Percentiles rank a stretch among this genome's conserved stretches.
Conservation (phyloP, 2,888 invertebrate species). For the Uloborus plumipes region DNA sequence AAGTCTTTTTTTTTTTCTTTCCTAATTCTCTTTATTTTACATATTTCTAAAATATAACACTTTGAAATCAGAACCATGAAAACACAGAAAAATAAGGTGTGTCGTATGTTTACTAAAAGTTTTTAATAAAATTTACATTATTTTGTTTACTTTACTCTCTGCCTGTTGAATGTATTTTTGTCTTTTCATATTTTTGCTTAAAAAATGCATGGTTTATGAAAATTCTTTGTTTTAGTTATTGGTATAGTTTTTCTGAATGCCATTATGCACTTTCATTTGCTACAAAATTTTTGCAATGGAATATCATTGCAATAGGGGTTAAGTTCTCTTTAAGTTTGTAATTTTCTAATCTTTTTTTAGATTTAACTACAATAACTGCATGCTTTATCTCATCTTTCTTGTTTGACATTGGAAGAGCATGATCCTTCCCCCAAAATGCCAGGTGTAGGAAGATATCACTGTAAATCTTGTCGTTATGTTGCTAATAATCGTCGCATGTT, state of each 20-base stretch:
- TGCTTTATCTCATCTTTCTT: constrained; percentile 45
- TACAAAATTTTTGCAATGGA: neutral
- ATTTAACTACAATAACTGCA: constrained; percentile 60
- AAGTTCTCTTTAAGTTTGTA: neutral
- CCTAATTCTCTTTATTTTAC: too few species aligned
- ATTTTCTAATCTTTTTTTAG: constrained; percentile 8
- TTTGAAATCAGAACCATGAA: too few species aligned
- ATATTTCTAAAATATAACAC: too few species aligned
- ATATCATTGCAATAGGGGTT: neutral
- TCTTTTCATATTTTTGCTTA: too few species aligned
- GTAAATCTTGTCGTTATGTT: constrained; percentile 61
- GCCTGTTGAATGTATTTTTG: too few species aligned
- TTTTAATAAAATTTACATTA: too few species aligned
- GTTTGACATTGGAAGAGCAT: constrained; percentile 48
- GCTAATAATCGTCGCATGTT: constrained; percentile 63
- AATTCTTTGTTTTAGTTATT: neutral
- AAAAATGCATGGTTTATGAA: constrained; percentile 3
- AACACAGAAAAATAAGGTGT: too few species aligned
- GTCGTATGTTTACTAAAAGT: too few species aligned
- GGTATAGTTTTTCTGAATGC: neutral
- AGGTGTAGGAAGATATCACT: constrained; percentile 58
- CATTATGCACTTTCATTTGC: too few species aligned
- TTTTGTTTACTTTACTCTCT: too few species aligned
- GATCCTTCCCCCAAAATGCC: constrained; percentile 55
- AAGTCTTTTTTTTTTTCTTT: too few species aligned